Base-by-base conservation (phyloP, 2,888 invertebrate species). In the Mythimna pallens region DNA sequence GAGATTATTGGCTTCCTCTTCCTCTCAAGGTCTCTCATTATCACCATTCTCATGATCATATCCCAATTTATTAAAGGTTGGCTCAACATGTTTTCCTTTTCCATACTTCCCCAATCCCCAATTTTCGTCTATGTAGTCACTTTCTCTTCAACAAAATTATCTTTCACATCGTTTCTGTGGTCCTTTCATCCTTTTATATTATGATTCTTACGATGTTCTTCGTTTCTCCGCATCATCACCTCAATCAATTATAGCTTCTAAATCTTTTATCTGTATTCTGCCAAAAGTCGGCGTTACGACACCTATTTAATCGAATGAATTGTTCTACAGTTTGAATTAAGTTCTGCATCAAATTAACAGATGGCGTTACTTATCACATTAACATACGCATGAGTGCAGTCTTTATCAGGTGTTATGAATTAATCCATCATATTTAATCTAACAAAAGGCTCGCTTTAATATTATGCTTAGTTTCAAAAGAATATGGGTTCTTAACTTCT, bases 281-380 rank as follows among this genome's bases (percentile, higher is more conserved):
- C 25, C 14, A 30, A 5, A 2, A 43, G 6, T 43, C 9, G 54
- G 47, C 22, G 22, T 40, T 14, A 50, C 47, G 14, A 17, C 40
- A n/a, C 7, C 36, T 50, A 50, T 50, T 5, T 57, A 57, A 50
- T 73, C 2, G 50, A 70, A 64, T 47, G 20, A 22, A 67, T 61
- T 61, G 3, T 70, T 74, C 34, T 64, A 52, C 17, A 67, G 4
- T 65, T 52, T 57, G 36, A 78, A 76, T 76, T 77, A 80, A 87
- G 87, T 87, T 87, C 87, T 62, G 25, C 36, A 63, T 55, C 36
- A 52, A 76, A 73, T 74, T 70, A 81, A 85, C 62, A 88, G 87
- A 88, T 88, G 88, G 88, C 88, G 88, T 80, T 85, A 73, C 78
- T 77, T 74, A 73, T 78, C 54, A 76, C 63, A 74, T 81, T 80